phyloP scores from a whole-genome alignment of 1,140 invertebrate genomes.

The Diorhabda elongata region DNA sequence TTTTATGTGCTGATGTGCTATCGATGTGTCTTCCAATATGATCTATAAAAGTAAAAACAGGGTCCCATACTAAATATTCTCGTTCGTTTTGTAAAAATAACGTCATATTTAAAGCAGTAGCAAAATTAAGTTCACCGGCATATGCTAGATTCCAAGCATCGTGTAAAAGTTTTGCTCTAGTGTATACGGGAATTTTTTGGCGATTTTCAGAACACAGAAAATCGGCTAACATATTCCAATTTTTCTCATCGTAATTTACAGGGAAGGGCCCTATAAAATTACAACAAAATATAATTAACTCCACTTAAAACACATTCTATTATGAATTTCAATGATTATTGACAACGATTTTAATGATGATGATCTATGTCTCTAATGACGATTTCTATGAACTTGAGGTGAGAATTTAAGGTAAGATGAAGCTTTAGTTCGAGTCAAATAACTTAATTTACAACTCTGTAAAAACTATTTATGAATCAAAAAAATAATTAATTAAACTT shows the following conservation, averaged over 20 bases:
- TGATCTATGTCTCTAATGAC: too few species aligned
- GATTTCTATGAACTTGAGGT: too few species aligned
- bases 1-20: constrained; percentile 57
- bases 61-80: constrained; percentile 71
- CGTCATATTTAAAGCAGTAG: constrained; percentile 69
- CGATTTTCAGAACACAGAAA: constrained; percentile 57
- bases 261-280: constrained; percentile 63
- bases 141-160: constrained; percentile 76
- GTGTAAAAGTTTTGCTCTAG: constrained; percentile 69
- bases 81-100: constrained; percentile 66
- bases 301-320: too few species aligned
- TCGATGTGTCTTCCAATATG: constrained; percentile 69
- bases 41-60: constrained; percentile 73
- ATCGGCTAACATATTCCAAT: constrained; percentile 69
- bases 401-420: too few species aligned
- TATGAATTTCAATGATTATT: too few species aligned
- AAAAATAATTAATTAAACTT: too few species aligned
- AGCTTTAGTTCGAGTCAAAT: too few species aligned
- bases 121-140: constrained; percentile 67
- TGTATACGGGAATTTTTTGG: constrained; percentile 61
- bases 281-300: background rate
- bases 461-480: too few species aligned
- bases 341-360: too few species aligned
- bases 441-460: too few species aligned
- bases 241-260: constrained; percentile 75